phyloP scores from a whole-genome alignment of 2,797 vertebrate species.

The Sciurus carolinensis region DNA sequence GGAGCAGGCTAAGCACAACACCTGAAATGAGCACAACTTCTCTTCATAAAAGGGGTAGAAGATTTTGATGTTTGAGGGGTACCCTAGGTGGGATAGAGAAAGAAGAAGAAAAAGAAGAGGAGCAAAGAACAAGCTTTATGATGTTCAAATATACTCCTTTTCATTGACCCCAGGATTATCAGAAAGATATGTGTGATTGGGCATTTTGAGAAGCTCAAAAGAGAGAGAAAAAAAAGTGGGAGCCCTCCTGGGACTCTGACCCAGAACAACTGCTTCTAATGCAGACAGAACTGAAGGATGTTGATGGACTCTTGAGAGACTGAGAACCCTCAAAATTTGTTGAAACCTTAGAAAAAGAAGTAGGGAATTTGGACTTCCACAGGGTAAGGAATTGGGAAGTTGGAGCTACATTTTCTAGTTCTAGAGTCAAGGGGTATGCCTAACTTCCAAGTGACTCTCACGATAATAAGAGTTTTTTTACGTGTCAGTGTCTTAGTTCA shows the following conservation, averaged over 20 bases:
- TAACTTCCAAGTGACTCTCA: background rate
- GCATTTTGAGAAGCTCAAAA: background rate
- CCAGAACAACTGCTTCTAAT: background rate
- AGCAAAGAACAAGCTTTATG: background rate
- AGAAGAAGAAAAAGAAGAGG: background rate
- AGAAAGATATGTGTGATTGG: background rate
- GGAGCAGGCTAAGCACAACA: background rate
- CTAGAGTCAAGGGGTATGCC: background rate
- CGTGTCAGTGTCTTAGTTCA: background rate
- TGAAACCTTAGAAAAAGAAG: background rate
- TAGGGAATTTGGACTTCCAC: background rate
- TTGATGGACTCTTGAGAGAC: background rate
- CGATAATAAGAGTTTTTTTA: background rate
- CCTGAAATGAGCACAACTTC: background rate
- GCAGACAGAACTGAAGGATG: background rate
- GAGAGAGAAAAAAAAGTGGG: background rate
- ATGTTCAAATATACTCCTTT: background rate
- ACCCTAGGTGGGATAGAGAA: background rate
- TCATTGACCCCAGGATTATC: background rate
- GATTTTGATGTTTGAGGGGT: background rate
- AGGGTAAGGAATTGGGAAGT: background rate
- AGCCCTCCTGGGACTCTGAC: background rate
- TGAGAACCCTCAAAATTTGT: background rate
- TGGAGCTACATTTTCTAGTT: background rate
- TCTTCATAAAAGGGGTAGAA: background rate